Evolutionary conservation across 2,888 invertebrate species (phyloP).

Genomic region (Tipula lateralis): DNA sequence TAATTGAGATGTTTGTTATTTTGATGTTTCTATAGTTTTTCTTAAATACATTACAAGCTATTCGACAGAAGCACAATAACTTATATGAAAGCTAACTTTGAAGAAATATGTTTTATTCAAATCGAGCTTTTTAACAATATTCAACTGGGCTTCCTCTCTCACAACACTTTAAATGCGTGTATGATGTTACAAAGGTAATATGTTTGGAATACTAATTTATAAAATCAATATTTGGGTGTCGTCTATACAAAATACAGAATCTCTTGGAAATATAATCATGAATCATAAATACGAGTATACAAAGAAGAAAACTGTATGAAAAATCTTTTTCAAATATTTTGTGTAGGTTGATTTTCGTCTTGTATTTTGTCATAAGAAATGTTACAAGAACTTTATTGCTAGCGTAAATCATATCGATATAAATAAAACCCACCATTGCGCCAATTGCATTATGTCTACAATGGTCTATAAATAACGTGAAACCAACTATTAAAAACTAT

Average conservation of each 20-base stretch:
- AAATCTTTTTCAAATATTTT: background rate
- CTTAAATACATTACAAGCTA: background rate
- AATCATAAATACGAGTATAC: background rate
- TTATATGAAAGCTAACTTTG: too few relatives aligned
- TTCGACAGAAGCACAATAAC: background rate
- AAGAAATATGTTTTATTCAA: too few relatives aligned
- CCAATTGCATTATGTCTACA: background rate
- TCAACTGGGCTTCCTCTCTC: background rate
- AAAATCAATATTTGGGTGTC: constrained; percentile 24
- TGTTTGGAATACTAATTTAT: background rate
- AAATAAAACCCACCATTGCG: background rate
- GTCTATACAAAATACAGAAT: background rate
- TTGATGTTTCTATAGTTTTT: background rate
- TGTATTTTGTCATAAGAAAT: background rate
- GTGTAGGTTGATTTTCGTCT: background rate
- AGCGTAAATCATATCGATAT: background rate
- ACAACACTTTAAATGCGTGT: background rate
- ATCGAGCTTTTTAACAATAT: background rate
- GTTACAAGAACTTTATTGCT: background rate
- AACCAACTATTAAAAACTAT: background rate
- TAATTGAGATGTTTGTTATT: background rate
- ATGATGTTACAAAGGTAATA: background rate
- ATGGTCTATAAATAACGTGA: background rate
- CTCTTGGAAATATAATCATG: background rate
- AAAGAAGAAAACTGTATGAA: background rate